phyloP scores from a whole-genome alignment of 2,888 invertebrate genomes.

The Xestia rhomboidea region DNA sequence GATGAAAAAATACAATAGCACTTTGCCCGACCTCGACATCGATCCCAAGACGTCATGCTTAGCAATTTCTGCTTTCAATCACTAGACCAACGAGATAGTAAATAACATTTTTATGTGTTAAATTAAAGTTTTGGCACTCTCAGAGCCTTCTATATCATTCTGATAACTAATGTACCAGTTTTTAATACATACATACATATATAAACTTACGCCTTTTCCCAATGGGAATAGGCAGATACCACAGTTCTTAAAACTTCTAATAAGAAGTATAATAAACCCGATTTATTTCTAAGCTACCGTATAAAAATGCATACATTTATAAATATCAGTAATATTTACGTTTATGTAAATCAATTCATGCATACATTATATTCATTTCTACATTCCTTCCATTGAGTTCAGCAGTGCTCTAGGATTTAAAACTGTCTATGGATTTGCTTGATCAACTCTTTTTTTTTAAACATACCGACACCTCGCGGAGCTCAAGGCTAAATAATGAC shows the following conservation, averaged over 20 bases:
- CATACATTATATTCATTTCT: constrained; percentile 23
- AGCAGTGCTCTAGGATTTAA: constrained; percentile 36
- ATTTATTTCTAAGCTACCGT: constrained; percentile 31
- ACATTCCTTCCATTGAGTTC: constrained; percentile 16
- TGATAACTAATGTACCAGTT: constrained; percentile 28
- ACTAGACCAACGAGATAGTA: neutral
- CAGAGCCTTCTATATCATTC: constrained; percentile 34
- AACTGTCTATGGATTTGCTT: constrained; percentile 31
- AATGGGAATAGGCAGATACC: too few species aligned
- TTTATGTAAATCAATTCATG: constrained; percentile 27
- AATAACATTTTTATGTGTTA: constrained; percentile 32
- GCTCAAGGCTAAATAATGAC: too few species aligned
- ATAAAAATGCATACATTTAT: constrained; percentile 55
- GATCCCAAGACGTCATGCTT: neutral
- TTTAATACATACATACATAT: neutral
- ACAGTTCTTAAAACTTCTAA: constrained; percentile 7
- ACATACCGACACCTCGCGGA: neutral
- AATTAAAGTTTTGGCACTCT: constrained; percentile 42
- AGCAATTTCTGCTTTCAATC: neutral
- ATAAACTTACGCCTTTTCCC: too few species aligned
- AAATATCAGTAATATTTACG: constrained; percentile 3
- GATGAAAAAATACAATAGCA: neutral
- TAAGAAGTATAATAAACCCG: constrained; percentile 22
- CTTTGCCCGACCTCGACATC: neutral
- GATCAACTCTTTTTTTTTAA: neutral